phyloP scores from a whole-genome alignment of 2,888 invertebrate genomes.

The Luperina testacea region DNA sequence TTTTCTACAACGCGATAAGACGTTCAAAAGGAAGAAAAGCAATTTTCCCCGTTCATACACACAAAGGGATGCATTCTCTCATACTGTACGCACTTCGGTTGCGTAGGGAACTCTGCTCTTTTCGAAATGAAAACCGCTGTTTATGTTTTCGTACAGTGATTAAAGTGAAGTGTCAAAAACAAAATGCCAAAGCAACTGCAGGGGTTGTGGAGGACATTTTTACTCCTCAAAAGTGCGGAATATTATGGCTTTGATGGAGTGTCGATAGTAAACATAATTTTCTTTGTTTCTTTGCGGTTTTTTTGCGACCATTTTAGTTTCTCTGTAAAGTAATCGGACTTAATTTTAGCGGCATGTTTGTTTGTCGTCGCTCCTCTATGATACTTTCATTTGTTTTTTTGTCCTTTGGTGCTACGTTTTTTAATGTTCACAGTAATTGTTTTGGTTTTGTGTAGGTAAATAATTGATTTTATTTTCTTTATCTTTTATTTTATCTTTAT shows the following conservation, averaged over 20 bases:
- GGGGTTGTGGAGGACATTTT: conserved; percentile 70
- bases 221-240: conserved; percentile 72
- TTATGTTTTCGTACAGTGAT: conserved; percentile 88
- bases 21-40: conserved; percentile 71
- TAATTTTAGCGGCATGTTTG: conserved; percentile 63
- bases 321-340: conserved; percentile 43
- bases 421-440: conserved; percentile 6
- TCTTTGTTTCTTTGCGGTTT: conserved; percentile 74
- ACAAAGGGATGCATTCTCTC: conserved; percentile 77
- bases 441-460: neutral
- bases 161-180: conserved; percentile 90
- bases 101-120: conserved; percentile 81
- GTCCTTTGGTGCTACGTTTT: neutral
- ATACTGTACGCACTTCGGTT: conserved; percentile 76
- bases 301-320: conserved; percentile 62
- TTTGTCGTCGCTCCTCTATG: conserved; percentile 30
- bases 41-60: conserved; percentile 72
- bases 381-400: conserved; percentile 32
- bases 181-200: conserved; percentile 77
- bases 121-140: conserved; percentile 87
- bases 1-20: conserved; percentile 64
- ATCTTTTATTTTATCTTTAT: neutral
- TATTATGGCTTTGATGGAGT: conserved; percentile 81
- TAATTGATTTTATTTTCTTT: neutral
- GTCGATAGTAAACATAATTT: conserved; percentile 83